Evolutionary conservation across 2,113 vertebrate genomes (phyloP).

Genomic region (Pipra filicauda): DNA sequence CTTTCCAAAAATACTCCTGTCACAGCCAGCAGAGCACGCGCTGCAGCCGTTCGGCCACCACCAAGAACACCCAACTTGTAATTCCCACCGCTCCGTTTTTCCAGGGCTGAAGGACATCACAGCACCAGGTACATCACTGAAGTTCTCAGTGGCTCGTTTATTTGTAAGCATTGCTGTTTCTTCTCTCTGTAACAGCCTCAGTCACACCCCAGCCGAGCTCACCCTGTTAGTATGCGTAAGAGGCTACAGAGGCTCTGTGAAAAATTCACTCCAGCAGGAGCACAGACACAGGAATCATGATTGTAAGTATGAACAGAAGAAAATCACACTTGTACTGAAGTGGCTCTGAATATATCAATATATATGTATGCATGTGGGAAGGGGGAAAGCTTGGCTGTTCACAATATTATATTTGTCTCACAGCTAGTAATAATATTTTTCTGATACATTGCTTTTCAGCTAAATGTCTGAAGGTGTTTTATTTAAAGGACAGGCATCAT

Average conservation of each 20-base stretch:
- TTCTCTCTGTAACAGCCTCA: slow-evolving; percentile 1
- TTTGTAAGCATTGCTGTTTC: background rate
- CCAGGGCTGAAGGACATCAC: background rate
- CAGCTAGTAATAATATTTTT: background rate
- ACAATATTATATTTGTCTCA: background rate
- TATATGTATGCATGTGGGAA: background rate
- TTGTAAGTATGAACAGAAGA: background rate
- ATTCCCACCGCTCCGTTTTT: background rate
- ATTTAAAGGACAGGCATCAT: background rate
- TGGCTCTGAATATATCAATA: background rate
- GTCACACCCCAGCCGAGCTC: slow-evolving; percentile 9
- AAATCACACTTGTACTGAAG: background rate
- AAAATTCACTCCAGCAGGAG: slow-evolving; percentile 2
- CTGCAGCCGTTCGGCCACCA: background rate
- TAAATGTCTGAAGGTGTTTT: background rate
- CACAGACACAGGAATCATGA: background rate
- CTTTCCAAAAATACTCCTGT: slow-evolving; percentile 28
- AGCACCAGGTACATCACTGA: background rate
- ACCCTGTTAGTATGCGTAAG: slow-evolving; percentile 6
- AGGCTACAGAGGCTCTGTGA: slow-evolving; percentile 4
- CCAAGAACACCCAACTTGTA: background rate
- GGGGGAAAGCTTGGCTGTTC: background rate
- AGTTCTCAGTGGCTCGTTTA: background rate
- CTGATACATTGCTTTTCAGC: background rate
- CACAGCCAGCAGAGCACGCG: background rate